Base-by-base conservation (phyloP, 2,797 vertebrate species). In the Parauchenoglanis punctatus region DNA sequence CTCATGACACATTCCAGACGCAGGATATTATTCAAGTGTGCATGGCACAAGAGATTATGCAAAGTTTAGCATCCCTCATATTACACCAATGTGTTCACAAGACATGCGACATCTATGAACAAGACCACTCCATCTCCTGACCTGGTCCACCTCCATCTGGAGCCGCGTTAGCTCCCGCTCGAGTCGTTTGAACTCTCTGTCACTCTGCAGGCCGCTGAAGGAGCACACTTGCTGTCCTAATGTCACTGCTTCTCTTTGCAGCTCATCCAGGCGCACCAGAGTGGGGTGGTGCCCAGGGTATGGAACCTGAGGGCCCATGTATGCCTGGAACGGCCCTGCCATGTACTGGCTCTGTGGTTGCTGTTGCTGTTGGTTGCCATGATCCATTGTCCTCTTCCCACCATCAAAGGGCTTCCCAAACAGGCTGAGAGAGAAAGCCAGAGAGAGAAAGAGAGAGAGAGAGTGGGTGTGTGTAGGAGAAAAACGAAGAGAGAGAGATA, bases 101-200 rank as follows among this genome's bases (percentile, higher is more conserved):
- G 20, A 59, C 56, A 81, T 65, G 59, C 28, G 81, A 8, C 35
- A 8, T 68, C 18, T 28, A 80, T 31, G 20, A 54, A 25, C 46
- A 76, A 83, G 56, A 84, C 13, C 35, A 49, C 35, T 15, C 31
- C 18, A 70, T 63, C 18, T 86, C 23, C 88, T 87, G 23, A 91
- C 91, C 91, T 97, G 96, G 94, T 99, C 98, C 75, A 99, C 97
- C 89, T 98, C 97, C 92, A 99, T 96, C 81, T 97, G 97, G 84
- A 99, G 96, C 40, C 96, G 96, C 0, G 97, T 97, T 61, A 99
- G 96, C 72, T 96, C 95, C 0, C 97, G 95, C 94, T 99, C 98
- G 92, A 99, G 89, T 0, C 95, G 96, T 93, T 97, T 98, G 93
- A 98, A 99, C 63, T 97, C 97, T 46, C 96, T 94, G 94, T 99